These are phyloP conservation scores for Tinamus major DNA, from an alignment of 2,797 vertebrate species.

Conservation along the genomic window DNA sequence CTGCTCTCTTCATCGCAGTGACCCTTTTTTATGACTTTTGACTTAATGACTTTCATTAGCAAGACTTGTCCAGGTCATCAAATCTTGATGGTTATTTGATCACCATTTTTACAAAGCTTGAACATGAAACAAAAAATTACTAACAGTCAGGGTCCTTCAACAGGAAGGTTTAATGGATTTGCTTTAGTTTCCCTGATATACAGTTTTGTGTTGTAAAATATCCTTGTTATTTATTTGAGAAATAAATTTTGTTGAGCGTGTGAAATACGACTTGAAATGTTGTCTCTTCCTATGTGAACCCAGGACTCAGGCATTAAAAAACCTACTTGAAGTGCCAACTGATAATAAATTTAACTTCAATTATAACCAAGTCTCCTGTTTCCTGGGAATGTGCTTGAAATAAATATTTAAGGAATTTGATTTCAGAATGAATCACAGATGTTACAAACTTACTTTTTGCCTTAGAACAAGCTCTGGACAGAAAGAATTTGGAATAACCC, in stretches of 20 bases:
- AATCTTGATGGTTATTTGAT: not conserved
- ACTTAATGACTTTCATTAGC: not conserved
- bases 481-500: not conserved
- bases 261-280: not conserved
- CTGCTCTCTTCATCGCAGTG: rapidly evolving
- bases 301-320: not conserved
- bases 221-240: not conserved
- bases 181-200: not conserved
- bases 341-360: not conserved
- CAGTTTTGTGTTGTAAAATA: not conserved
- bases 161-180: not conserved
- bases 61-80: too few species aligned
- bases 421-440: not conserved
- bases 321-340: not conserved
- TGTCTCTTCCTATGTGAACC: not conserved
- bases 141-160: not conserved
- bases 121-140: not conserved
- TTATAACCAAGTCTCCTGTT: not conserved
- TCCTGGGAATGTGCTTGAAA: not conserved
- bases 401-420: not conserved
- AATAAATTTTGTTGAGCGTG: not conserved
- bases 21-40: not conserved
- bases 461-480: not conserved
- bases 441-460: not conserved
- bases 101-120: not conserved